Conservation (phyloP, 2,113 vertebrate genomes). For the Pygoscelis antarcticus region DNA sequence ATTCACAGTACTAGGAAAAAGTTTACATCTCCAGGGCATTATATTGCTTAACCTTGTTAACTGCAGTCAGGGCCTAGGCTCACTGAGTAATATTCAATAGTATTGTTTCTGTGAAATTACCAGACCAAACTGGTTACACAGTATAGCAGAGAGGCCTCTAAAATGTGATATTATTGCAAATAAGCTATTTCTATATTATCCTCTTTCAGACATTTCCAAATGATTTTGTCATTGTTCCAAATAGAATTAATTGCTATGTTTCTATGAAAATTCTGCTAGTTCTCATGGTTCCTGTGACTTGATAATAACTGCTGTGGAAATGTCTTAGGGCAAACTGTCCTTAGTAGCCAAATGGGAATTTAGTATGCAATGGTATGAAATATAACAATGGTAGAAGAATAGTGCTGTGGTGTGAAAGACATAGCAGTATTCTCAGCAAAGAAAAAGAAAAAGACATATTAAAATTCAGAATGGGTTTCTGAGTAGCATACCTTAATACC, state of each 20-base stretch:
- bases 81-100: neutral
- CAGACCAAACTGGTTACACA: neutral
- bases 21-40: neutral
- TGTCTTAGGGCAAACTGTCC: neutral
- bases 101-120: neutral
- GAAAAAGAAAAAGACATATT: neutral
- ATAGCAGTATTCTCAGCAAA: neutral
- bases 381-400: neutral
- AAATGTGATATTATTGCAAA: neutral
- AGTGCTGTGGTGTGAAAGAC: neutral
- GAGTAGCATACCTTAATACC: neutral
- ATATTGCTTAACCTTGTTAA: neutral
- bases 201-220: slow-evolving; percentile 34
- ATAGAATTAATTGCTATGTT: slow-evolving; percentile 31
- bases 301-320: slow-evolving; percentile 17
- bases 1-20: neutral
- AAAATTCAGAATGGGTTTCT: neutral
- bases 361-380: neutral
- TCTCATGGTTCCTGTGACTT: neutral
- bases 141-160: neutral
- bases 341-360: slow-evolving; percentile 12
- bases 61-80: neutral
- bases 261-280: neutral
- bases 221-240: neutral
- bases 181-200: neutral